Conservation (phyloP, 2,797 vertebrate genomes). For the Ptychadena robeensis region DNA sequence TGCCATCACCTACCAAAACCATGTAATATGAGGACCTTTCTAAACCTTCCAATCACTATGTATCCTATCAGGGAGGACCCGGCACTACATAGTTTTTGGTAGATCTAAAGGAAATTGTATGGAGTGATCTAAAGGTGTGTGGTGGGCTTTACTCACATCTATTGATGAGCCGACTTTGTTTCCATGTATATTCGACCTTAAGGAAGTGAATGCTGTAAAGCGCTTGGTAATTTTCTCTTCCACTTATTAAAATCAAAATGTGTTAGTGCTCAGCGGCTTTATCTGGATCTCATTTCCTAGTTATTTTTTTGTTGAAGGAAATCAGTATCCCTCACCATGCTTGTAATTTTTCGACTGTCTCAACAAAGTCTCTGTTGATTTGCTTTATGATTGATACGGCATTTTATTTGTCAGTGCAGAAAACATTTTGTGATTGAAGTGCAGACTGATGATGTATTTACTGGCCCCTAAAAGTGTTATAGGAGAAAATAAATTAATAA, state of each 20-base stretch:
- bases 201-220: conserved; percentile 25
- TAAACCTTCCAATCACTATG: too few species aligned
- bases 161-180: background rate
- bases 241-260: conserved; percentile 48
- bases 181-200: background rate
- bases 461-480: conserved; percentile 61
- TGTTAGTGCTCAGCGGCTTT: conserved; percentile 23
- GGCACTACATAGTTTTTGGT: too few species aligned
- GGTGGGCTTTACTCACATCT: too few species aligned
- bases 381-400: conserved; percentile 61
- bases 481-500: conserved; percentile 60
- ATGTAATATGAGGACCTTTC: too few species aligned
- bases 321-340: conserved; percentile 55
- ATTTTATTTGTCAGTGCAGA: conserved; percentile 62
- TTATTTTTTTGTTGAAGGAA: conserved; percentile 53
- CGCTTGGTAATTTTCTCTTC: conserved; percentile 14
- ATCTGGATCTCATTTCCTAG: conserved; percentile 43
- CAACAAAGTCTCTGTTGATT: conserved; percentile 61
- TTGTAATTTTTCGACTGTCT: conserved; percentile 58
- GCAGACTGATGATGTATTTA: conserved; percentile 61
- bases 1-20: too few species aligned
- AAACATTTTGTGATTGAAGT: conserved; percentile 62
- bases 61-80: too few species aligned
- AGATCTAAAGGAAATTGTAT: too few species aligned
- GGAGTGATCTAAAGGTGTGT: too few species aligned